These are phyloP conservation scores for Emydoidea blandingii DNA, from an alignment of 2,797 vertebrate genomes.

Conservation along the genomic window DNA sequence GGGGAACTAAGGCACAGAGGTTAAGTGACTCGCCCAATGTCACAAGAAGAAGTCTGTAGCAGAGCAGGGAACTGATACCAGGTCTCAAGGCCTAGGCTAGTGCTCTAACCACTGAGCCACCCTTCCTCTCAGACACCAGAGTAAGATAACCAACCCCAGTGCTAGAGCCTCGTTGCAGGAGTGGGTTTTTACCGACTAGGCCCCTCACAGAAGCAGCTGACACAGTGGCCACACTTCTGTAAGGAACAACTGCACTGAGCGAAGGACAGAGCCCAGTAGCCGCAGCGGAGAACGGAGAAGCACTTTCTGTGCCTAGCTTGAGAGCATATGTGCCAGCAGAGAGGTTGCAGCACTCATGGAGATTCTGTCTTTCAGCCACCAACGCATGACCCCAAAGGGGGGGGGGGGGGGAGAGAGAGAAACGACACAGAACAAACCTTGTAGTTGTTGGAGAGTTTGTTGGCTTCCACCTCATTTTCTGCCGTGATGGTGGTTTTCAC, in stretches of 20 bases:
- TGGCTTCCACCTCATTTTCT: slow-evolving; percentile 88
- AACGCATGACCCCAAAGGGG: neutral
- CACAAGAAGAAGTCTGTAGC: neutral
- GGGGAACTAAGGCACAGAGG: neutral
- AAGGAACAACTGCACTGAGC: neutral
- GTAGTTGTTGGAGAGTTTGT: slow-evolving; percentile 91
- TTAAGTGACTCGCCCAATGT: neutral
- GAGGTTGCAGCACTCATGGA: neutral
- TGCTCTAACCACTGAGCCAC: neutral
- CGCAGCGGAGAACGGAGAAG: neutral
- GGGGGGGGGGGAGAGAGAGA: accelerated
- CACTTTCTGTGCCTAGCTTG: neutral
- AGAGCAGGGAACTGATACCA: neutral
- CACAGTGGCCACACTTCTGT: neutral
- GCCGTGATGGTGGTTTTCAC: slow-evolving; percentile 85
- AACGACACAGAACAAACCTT: slow-evolving; percentile 74
- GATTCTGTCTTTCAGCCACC: neutral
- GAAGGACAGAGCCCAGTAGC: neutral
- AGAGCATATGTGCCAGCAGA: neutral
- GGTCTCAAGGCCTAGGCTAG: neutral
- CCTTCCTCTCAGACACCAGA: neutral
- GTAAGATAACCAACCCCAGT: neutral
- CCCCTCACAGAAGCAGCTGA: no score
- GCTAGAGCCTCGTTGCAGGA: neutral
- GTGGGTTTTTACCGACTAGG: neutral